Evolutionary conservation across 2,888 invertebrate species (phyloP).

Genomic region (Acleris holmiana): DNA sequence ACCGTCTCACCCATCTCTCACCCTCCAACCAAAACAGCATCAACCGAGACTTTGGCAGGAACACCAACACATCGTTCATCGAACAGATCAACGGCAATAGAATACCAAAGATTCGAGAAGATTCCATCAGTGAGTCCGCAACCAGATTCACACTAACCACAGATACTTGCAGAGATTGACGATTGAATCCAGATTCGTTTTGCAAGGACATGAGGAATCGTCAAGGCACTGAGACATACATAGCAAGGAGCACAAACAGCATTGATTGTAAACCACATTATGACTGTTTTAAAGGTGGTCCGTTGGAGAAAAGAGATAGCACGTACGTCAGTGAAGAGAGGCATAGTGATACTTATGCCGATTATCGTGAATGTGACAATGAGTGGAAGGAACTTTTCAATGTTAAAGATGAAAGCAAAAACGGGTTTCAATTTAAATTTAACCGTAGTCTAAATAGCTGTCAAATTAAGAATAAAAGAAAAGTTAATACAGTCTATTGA

Average conservation of each 20-base stretch:
- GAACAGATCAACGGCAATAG: conserved; percentile 75
- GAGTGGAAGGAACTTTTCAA: conserved; percentile 58
- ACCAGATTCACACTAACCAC: conserved; percentile 73
- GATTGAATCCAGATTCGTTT: conserved; percentile 56
- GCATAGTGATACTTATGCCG: conserved; percentile 69
- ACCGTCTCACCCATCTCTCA: conserved; percentile 74
- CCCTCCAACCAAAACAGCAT: conserved; percentile 77
- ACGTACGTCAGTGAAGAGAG: conserved; percentile 55
- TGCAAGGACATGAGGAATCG: conserved; percentile 54
- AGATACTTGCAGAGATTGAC: conserved; percentile 76
- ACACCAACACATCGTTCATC: conserved; percentile 78
- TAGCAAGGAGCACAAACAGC: conserved; percentile 72
- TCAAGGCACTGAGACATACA: conserved; percentile 62
- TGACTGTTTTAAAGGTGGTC: conserved; percentile 71
- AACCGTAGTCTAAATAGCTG: conserved; percentile 76
- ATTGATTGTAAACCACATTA: conserved; percentile 78
- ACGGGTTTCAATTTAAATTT: conserved; percentile 72
- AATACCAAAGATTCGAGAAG: conserved; percentile 66
- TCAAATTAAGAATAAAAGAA: conserved; percentile 70
- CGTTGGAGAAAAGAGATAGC: conserved; percentile 43
- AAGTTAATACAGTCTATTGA: conserved; percentile 57
- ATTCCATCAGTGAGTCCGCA: conserved; percentile 73
- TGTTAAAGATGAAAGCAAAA: conserved; percentile 56
- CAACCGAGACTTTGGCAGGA: conserved; percentile 70
- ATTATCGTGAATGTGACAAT: conserved; percentile 62